Conservation (phyloP, 2,888 invertebrate species). For the Microlaimidae sp. region DNA sequence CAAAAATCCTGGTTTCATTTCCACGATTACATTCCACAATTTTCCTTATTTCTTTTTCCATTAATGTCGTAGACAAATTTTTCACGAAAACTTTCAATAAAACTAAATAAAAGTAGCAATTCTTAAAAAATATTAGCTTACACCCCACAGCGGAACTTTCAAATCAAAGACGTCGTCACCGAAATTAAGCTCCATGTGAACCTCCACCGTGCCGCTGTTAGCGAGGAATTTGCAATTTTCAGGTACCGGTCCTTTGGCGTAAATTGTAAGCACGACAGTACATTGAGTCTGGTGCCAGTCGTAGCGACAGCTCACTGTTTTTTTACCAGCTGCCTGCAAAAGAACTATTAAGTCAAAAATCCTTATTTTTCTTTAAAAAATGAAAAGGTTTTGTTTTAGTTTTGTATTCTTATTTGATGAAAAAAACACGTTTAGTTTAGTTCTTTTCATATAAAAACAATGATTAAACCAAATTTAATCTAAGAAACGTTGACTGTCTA, state of each 20-base stretch:
- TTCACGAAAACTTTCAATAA: too few relatives aligned
- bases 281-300: constrained; percentile 88
- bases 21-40: too few relatives aligned
- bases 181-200: constrained; percentile 23
- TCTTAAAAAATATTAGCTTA: too few relatives aligned
- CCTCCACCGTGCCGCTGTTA: constrained; percentile 51
- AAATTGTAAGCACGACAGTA: constrained; percentile 66
- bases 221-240: constrained; percentile 54
- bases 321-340: constrained; percentile 13
- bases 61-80: too few relatives aligned
- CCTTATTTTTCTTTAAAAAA: not conserved
- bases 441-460: not conserved
- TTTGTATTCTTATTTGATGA: too few relatives aligned
- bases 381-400: too few relatives aligned
- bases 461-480: not conserved
- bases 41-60: too few relatives aligned
- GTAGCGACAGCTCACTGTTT: constrained; percentile 50
- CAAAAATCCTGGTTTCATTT: too few relatives aligned
- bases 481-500: too few relatives aligned
- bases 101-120: too few relatives aligned
- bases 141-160: constrained; percentile 63
- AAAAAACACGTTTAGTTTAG: too few relatives aligned
- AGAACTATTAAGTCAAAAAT: not conserved
- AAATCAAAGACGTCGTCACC: constrained; percentile 50
- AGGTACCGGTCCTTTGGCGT: constrained; percentile 74